Base-by-base conservation (phyloP, 2,888 invertebrate species). In the Erebia ligea region DNA sequence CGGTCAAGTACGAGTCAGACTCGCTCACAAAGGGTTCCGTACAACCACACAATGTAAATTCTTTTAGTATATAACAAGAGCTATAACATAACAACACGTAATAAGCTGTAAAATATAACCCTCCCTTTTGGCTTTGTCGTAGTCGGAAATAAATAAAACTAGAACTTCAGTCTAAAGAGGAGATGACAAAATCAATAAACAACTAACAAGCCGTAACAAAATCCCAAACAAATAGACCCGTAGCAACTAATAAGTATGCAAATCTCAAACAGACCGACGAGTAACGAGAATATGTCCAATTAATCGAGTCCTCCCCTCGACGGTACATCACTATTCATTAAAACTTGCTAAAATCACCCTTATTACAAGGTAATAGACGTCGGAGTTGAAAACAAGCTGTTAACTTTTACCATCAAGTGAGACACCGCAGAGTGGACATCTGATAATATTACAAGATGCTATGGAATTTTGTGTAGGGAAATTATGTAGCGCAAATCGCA, bases 191-290 rank as follows among this genome's bases (percentile, higher is more conserved):
- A 71, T 70, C 67, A 67, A 74, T 73, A 62, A 62, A 48, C 48
- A 62, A 62, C 62, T 48, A 73, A 11, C 67, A 73, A 70, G 50
- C 61, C 56, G 69, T 67, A 70, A 72, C 68, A 67, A 76, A 77
- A 34, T 76, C 73, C 75, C 76, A 73, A 80, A 85, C 84, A 85
- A 82, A 85, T 71, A 77, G 76, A 78, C 76, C 75, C 68, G 66
- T 42, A 52, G 57, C 62, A 76, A 76, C 81, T 83, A 86, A 86
- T 87, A 87, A 87, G 84, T 85, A 90, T 90, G 88, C 86, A 88
- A 90, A 91, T 90, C 84, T 80, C 75, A 84, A 87, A 87, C 85
- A 83, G 80, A 81, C 83, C 80, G 83, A 81, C 83, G 80, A 75
- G 78, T 81, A 84, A 82, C 80, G 80, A 81, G 80, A 77, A 76